A percentile compares a stretch with the other conserved stretches of the same genome.
Evolutionary conservation across 2,888 invertebrate genomes (phyloP).

Genomic region (Pherbina coryleti): DNA sequence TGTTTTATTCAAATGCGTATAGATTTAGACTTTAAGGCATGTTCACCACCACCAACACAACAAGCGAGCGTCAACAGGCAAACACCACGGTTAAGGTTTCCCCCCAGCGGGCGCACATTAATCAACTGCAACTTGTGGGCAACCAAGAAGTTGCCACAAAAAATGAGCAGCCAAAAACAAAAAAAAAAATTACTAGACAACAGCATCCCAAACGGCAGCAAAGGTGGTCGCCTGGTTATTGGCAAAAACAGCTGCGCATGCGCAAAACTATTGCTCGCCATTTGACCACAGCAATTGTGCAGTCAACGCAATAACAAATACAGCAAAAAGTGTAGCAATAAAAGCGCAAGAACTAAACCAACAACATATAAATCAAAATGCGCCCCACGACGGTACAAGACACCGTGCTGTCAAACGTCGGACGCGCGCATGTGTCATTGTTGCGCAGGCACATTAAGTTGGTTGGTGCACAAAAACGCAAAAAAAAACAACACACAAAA

Average conservation of each 20-base stretch:
- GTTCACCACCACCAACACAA: neutral
- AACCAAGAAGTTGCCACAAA: neutral
- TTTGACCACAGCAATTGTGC: neutral
- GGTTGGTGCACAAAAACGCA: neutral
- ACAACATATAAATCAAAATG: conserved; percentile 34
- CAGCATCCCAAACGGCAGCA: neutral
- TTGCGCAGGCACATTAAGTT: neutral
- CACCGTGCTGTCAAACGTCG: conserved; percentile 13
- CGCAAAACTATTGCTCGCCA: neutral
- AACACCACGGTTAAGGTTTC: neutral
- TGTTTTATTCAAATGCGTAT: conserved; percentile 35
- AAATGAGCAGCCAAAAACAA: neutral
- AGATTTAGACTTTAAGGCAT: neutral
- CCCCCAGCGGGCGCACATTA: conserved; percentile 27
- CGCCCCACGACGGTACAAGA: conserved; percentile 27
- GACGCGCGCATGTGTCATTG: conserved; percentile 7
- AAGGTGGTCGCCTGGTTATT: neutral
- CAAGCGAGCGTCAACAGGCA: neutral
- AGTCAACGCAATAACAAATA: neutral
- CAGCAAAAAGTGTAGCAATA: neutral
- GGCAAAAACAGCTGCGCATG: conserved; percentile 17
- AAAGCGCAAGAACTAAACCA: neutral
- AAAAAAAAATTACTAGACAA: neutral
- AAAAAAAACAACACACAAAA: too few species aligned
- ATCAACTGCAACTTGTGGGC: conserved; percentile 23